Evolutionary conservation across 2,797 vertebrate genomes (phyloP).

Genomic region (Sebastes iracundus): DNA sequence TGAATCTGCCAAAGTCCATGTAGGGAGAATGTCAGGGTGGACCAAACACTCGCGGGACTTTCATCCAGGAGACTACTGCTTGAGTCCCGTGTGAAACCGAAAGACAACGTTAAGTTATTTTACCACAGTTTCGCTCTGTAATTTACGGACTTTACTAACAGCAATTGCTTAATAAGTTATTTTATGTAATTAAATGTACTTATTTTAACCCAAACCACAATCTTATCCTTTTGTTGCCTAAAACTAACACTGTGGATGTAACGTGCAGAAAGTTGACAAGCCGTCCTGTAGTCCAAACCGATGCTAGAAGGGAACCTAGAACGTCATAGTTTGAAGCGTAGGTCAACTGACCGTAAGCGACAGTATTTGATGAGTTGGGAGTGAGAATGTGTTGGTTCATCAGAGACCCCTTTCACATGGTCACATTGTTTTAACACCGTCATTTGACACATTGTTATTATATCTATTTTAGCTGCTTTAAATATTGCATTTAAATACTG

Average conservation of each 20-base stretch:
- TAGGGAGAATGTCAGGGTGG: too few species aligned
- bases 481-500: not conserved
- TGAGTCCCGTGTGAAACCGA: not conserved
- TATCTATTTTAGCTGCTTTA: not conserved
- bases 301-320: not conserved
- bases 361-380: not conserved
- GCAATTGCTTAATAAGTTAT: not conserved
- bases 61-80: not conserved
- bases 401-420: too few species aligned
- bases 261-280: accelerated
- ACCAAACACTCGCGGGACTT: not conserved
- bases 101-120: not conserved
- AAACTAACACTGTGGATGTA: not conserved
- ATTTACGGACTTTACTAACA: not conserved
- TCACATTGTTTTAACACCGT: not conserved
- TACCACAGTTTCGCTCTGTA: not conserved
- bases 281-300: accelerated
- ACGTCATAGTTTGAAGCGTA: not conserved
- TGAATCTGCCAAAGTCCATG: too few species aligned
- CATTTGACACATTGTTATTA: not conserved
- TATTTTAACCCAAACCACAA: not conserved
- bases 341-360: not conserved
- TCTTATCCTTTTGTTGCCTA: not conserved
- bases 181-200: not conserved
- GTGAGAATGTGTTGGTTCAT: not conserved